Evolutionary conservation across 2,888 invertebrate genomes (phyloP), one percentile per base, ranked within the genome.

Genomic region (Acronicta aceris): DNA sequence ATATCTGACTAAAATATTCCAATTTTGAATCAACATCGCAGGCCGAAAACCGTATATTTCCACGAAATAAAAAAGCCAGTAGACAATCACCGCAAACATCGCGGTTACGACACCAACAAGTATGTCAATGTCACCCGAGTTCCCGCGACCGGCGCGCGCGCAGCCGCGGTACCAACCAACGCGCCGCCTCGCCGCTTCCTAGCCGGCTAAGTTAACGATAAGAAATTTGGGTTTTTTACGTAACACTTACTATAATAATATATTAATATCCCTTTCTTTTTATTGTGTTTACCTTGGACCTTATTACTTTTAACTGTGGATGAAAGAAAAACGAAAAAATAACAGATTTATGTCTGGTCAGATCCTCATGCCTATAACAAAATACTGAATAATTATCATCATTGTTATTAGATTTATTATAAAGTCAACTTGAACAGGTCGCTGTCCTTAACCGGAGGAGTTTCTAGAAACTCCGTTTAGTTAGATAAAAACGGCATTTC

Each of bases 101-200:
- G 76, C 69, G 70, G 81, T 89, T 89, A 89, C 89, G 87, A 88
- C 82, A 89, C 82, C 76, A 76, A 73, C 81, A 90, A 84, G 84
- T 88, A 84, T 90, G 90, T 90, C 90, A 90, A 89, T 90, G 90
- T 89, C 90, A 63, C 65, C 55, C 58, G 69, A 61, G 66, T 66
- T 68, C 66, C 67, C 80, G 78, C 73, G 81, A 65, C 84, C 84
- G 89, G 85, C 85, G 83, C 84, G 76, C 83, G 83, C 81, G 81
- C 74, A 59, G 65, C 71, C 69, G 74, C 81, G 27, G 43, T 41
- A 80, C 82, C 81, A 80, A 79, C 84, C 84, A 81, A 73, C 77
- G 72, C 68, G 47, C 65, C 49, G 59, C 54, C 61, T 71, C 68
- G 47, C 65, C 49, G 59, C 54, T 63, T 71, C 71, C 74, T 66